Conservation (phyloP, 1,140 invertebrate genomes). For the Heliconius himera region DNA sequence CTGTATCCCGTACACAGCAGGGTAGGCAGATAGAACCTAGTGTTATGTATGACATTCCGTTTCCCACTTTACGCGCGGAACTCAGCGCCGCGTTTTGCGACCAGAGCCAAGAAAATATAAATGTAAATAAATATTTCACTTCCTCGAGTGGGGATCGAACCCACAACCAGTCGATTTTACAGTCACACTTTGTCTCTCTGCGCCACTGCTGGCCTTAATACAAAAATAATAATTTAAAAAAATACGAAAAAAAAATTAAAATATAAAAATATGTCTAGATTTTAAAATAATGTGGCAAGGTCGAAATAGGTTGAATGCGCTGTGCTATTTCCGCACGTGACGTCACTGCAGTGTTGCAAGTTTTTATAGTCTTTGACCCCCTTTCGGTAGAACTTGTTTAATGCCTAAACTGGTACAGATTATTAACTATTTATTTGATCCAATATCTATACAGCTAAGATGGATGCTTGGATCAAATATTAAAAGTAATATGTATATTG, state of each 20-base stretch:
- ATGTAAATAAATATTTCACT: too few species aligned
- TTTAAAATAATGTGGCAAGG: slow-evolving; percentile 39
- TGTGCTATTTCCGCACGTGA: slow-evolving; percentile 43
- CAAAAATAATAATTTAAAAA: not conserved
- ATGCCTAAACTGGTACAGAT: slow-evolving; percentile 38
- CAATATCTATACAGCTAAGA: not conserved
- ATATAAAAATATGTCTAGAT: slow-evolving; percentile 23
- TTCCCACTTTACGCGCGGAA: too few species aligned
- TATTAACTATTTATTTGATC: slow-evolving; percentile 4
- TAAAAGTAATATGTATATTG: not conserved
- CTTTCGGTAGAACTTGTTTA: slow-evolving; percentile 37
- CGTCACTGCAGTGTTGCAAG: slow-evolving; percentile 45
- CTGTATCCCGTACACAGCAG: too few species aligned
- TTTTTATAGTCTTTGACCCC: slow-evolving; percentile 43
- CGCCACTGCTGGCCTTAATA: too few species aligned
- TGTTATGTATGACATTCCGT: too few species aligned
- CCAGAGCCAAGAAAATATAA: too few species aligned
- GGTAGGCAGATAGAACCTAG: too few species aligned
- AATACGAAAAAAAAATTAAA: not conserved
- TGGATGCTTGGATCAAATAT: not conserved
- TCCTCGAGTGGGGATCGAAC: too few species aligned
- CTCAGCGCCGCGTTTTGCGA: too few species aligned
- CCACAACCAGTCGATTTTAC: too few species aligned
- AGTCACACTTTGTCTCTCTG: too few species aligned
- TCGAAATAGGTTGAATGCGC: slow-evolving; percentile 38